phyloP scores from a whole-genome alignment of 1,140 invertebrate genomes.

The Ooceraea biroi region DNA sequence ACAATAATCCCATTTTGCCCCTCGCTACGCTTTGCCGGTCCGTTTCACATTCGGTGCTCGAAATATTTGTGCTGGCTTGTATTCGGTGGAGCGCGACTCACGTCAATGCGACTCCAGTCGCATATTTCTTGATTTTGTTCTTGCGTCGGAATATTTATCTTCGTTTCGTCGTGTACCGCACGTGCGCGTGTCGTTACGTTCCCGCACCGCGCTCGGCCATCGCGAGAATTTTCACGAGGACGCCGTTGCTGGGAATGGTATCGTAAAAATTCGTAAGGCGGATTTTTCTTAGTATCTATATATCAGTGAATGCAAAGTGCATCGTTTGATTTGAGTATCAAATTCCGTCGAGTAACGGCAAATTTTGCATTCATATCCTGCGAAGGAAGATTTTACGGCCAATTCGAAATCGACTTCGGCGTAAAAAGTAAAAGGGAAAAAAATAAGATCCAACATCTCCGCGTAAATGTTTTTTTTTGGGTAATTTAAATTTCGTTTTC shows the following conservation, averaged over 20 bases:
- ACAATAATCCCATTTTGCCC: conserved; percentile 36
- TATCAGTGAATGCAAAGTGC: not conserved
- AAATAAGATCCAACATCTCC: not conserved
- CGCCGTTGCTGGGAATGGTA: conserved; percentile 3
- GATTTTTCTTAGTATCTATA: conserved; percentile 45
- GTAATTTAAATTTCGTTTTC: too few relatives aligned
- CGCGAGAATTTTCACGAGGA: conserved; percentile 20
- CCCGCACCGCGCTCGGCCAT: not conserved
- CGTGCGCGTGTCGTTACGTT: conserved; percentile 38
- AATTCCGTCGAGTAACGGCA: conserved; percentile 13
- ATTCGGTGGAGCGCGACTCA: not conserved
- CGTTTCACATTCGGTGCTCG: conserved; percentile 48
- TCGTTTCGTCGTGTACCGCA: conserved; percentile 10
- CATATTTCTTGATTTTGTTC: conserved; percentile 52
- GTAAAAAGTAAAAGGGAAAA: not conserved
- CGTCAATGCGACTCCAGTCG: conserved; percentile 40
- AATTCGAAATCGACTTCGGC: conserved; percentile 2
- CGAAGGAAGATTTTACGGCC: conserved; percentile 17
- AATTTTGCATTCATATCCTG: conserved; percentile 9
- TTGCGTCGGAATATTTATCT: conserved; percentile 29
- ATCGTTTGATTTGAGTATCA: conserved; percentile 38
- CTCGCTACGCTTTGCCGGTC: conserved; percentile 31
- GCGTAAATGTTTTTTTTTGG: too few relatives aligned
- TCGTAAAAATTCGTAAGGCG: conserved; percentile 56
- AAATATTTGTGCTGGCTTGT: conserved; percentile 52